Evolutionary conservation across 2,113 vertebrate species (phyloP), one percentile per base, ranked within the genome.

Genomic region (Hypocryptadius cinnamomeus): DNA sequence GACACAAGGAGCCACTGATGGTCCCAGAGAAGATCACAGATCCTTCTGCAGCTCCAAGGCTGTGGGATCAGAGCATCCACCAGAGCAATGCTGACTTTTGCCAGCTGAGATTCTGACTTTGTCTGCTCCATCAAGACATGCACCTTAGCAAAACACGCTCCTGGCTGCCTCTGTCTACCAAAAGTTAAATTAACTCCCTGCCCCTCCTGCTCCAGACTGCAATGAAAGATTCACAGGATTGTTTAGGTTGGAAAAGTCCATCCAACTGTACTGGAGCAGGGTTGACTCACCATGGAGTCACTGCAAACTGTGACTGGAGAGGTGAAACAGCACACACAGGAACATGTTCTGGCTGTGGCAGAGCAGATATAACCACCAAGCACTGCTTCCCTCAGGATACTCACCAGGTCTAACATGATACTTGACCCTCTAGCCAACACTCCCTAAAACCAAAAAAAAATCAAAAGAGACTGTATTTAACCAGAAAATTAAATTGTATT

Each of bases 1-100:
- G 31, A 53, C 37, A 23, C 2, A 0, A 59, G 51, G 10, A 54
- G 30, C 9, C 35, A 37, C 40, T 5, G 61, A 4, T 1, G 2
- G 45, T 40, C 24, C 47, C 4, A 6, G 35, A n/a, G 57, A 59
- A 73, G 15, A 66, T 71, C 63, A 39, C 27, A 71, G 47, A 50
- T 12, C 56, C 33, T n/a, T 6, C 4, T 31, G 59, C 60, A 87
- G 40, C 65, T 72, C 30, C 79, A 45, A 12, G 39, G 56, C 50
- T 70, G 47, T 15, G 37, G 35, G 21, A 69, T 2, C 2, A 2
- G n/a, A 54, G 44, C 74, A 25, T 4, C 21, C 39, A 44, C 48
- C 33, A 44, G 9, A 70, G 74, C 1, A 5, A 59, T 7, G 48
- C 31, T 78, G 22, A 33, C 17, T 30, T 51, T 18, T 79, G 25